Conservation (phyloP, 2,113 vertebrate genomes). For the Egretta garzetta region DNA sequence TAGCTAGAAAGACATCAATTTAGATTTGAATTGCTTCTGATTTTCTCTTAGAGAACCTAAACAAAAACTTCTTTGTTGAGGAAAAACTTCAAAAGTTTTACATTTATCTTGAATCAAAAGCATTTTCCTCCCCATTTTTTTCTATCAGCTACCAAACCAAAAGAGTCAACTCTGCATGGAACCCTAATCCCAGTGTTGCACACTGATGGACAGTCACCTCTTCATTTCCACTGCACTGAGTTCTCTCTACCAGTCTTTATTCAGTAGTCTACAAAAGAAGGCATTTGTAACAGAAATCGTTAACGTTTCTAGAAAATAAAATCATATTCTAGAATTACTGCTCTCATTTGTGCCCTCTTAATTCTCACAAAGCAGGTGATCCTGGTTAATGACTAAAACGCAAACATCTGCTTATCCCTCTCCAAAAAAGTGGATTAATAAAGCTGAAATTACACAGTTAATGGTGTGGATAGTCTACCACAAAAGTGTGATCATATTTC, state of each 20-base stretch:
- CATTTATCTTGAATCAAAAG: background rate
- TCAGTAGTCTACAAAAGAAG: background rate
- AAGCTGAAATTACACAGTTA: constrained; percentile 50
- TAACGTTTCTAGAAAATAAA: constrained; percentile 7
- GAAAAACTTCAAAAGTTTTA: background rate
- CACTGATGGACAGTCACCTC: background rate
- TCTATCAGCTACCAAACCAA: background rate
- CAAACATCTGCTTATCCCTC: constrained; percentile 26
- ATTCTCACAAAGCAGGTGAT: constrained; percentile 53
- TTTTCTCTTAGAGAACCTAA: background rate
- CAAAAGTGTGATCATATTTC: constrained; percentile 8
- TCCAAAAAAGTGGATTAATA: constrained; percentile 1
- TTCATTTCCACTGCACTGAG: background rate
- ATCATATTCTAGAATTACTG: background rate
- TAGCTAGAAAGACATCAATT: background rate
- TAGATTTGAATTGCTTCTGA: background rate
- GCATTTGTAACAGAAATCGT: background rate
- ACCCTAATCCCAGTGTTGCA: background rate
- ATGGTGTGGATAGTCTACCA: constrained; percentile 18
- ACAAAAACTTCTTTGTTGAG: background rate
- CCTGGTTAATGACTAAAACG: constrained; percentile 34
- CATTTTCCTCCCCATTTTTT: background rate
- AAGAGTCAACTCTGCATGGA: background rate
- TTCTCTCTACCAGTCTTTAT: background rate
- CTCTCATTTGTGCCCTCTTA: constrained; percentile 24